Evolutionary conservation across 2,888 invertebrate species (phyloP).

Genomic region (Pecten maximus): DNA sequence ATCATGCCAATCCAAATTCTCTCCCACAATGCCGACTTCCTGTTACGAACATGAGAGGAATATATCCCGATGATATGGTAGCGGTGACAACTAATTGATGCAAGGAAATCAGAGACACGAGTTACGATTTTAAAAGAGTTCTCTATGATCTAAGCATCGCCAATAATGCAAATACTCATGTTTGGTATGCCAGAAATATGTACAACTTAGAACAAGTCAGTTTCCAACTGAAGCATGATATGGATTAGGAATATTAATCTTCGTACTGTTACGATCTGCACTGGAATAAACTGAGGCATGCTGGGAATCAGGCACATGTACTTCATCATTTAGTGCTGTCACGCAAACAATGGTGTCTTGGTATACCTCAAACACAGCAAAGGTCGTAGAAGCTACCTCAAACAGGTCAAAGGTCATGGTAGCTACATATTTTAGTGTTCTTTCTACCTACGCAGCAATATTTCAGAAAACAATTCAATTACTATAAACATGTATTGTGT

Average conservation of each 20-base stretch:
- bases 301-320: neutral
- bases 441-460: neutral
- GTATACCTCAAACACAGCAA: no score
- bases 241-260: neutral
- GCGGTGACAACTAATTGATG: neutral
- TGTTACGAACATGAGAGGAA: neutral
- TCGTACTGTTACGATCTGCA: neutral
- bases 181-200: slow-evolving; percentile 5
- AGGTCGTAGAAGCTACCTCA: neutral
- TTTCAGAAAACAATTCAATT: neutral
- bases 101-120: neutral
- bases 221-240: neutral
- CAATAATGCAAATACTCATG: neutral
- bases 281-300: neutral
- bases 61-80: neutral
- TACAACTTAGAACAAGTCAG: neutral
- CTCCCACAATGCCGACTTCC: neutral
- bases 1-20: neutral
- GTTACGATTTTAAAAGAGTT: neutral
- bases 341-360: neutral
- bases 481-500: neutral
- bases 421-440: neutral
- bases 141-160: neutral
- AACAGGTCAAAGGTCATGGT: neutral
- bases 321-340: neutral